Evolutionary conservation across 2,888 invertebrate genomes (phyloP).

Genomic region (Eubasilissa splendida): DNA sequence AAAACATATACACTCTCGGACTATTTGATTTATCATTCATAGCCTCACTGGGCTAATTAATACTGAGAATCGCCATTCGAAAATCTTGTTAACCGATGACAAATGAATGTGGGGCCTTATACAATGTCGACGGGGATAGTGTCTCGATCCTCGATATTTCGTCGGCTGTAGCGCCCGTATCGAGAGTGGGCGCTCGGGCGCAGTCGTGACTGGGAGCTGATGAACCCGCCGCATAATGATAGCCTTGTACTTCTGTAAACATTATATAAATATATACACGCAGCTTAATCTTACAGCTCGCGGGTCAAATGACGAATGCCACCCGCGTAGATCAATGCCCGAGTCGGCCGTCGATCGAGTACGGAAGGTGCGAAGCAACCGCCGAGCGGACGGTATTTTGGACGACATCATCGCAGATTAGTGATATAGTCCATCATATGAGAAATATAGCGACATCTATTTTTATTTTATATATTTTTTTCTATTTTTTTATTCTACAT

Average conservation of each 20-base stretch:
- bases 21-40: background rate
- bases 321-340: slow-evolving; percentile 31
- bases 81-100: background rate
- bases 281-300: slow-evolving; percentile 13
- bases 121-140: background rate
- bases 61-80: background rate
- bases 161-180: slow-evolving; percentile 8
- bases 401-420: too few species aligned
- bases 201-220: slow-evolving; percentile 44
- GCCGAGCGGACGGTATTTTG: too few species aligned
- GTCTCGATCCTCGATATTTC: slow-evolving; percentile 14
- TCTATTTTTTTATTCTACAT: too few species aligned
- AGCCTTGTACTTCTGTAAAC: slow-evolving; percentile 31
- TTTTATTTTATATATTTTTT: too few species aligned
- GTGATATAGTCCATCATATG: too few species aligned
- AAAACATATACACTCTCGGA: background rate
- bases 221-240: slow-evolving; percentile 41
- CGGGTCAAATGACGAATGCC: slow-evolving; percentile 21
- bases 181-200: background rate
- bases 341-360: background rate
- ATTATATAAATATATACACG: slow-evolving; percentile 32
- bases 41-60: background rate
- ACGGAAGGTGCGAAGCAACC: too few species aligned
- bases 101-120: background rate
- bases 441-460: too few species aligned